Percentiles rank a stretch among this genome's conserved stretches.
Conservation (phyloP, 2,797 vertebrate species). For the Psittacula echo region DNA sequence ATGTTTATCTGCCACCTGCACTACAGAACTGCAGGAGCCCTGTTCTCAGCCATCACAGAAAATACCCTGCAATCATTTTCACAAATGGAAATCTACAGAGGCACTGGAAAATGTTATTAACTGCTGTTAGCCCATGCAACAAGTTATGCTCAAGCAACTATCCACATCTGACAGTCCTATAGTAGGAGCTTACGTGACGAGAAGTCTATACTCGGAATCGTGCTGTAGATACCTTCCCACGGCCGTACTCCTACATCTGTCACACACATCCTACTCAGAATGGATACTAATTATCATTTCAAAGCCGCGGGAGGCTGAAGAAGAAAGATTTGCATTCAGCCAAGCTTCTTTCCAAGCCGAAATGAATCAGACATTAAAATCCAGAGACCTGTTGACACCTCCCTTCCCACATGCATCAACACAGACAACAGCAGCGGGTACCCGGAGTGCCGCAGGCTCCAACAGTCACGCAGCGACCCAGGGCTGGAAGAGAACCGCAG, state of each 20-base stretch:
- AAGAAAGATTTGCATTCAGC: background rate
- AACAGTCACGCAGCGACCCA: background rate
- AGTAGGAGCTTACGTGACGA: rapidly evolving
- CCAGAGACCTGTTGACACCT: rapidly evolving
- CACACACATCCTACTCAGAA: background rate
- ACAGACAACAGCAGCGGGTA: rapidly evolving
- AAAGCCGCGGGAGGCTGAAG: background rate
- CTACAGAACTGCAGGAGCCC: rapidly evolving
- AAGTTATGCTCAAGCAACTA: rapidly evolving
- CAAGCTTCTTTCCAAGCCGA: rapidly evolving
- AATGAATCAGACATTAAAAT: rapidly evolving
- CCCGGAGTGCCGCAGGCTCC: background rate
- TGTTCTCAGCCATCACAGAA: background rate
- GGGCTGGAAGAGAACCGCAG: background rate
- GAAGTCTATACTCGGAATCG: rapidly evolving
- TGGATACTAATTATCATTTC: rapidly evolving
- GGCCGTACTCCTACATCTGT: background rate
- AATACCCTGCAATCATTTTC: rapidly evolving
- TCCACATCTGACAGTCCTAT: background rate
- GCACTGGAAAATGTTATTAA: rapidly evolving
- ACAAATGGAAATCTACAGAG: background rate
- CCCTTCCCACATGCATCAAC: rapidly evolving
- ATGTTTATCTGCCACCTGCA: background rate
- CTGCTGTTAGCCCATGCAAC: background rate
- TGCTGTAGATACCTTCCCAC: background rate